Percentiles rank a stretch among this genome's conserved stretches.
These are phyloP conservation scores for Entomyzon cyanotis DNA, from an alignment of 2,113 vertebrate genomes.

Conservation along the genomic window DNA sequence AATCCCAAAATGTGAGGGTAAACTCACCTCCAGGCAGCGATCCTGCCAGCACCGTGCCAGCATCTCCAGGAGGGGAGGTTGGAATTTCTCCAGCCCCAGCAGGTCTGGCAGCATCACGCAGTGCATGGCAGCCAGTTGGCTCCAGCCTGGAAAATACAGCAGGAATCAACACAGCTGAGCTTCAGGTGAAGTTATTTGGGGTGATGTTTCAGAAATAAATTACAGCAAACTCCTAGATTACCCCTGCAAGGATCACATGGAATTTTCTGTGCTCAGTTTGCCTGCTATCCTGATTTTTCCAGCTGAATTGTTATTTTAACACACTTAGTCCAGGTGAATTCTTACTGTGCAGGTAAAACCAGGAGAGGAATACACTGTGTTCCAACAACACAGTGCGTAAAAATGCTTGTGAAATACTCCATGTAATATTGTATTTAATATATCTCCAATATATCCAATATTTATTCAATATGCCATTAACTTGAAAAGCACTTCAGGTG, in stretches of 20 bases:
- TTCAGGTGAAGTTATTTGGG: accelerated
- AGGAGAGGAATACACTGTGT: background rate
- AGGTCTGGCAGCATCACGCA: slow-evolving; percentile 98
- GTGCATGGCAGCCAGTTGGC: slow-evolving; percentile 97
- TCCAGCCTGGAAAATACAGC: slow-evolving; percentile 84
- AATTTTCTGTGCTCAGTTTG: accelerated
- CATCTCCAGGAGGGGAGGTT: slow-evolving; percentile 96
- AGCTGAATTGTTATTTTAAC: background rate
- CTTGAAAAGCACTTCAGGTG: background rate
- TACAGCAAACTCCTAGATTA: accelerated
- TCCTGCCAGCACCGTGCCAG: slow-evolving; percentile 94
- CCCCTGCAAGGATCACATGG: accelerated
- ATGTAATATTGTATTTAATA: accelerated
- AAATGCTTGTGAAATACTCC: background rate
- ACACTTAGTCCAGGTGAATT: background rate
- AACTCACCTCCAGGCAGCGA: slow-evolving; percentile 91
- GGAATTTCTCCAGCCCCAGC: slow-evolving; percentile 89
- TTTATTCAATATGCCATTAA: background rate
- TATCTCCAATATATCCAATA: too few species aligned
- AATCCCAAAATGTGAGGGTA: accelerated
- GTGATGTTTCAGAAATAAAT: accelerated
- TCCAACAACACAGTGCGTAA: background rate
- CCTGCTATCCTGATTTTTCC: accelerated
- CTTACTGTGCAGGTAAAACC: background rate
- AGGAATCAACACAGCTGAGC: background rate